Conservation (phyloP, 2,888 invertebrate species). For the Nomada hirtipes region DNA sequence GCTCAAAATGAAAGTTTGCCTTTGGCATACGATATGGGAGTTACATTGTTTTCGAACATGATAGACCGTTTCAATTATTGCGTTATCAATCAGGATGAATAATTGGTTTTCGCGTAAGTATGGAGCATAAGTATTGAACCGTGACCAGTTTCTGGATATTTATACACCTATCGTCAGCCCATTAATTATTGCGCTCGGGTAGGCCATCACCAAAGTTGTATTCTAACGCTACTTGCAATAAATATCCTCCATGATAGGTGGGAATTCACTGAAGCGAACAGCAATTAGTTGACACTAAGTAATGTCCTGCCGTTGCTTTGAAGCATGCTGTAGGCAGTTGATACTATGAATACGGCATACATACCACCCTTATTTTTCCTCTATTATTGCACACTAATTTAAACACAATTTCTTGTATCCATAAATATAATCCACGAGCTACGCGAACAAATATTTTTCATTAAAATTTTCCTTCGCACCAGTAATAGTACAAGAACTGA, state of each 20-base stretch:
- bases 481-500: too few species aligned
- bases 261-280: constrained; percentile 49
- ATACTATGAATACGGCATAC: background rate
- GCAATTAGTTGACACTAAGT: constrained; percentile 53
- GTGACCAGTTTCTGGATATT: constrained; percentile 57
- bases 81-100: constrained; percentile 44
- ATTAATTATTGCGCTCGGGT: constrained; percentile 47
- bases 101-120: constrained; percentile 36
- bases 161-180: constrained; percentile 52
- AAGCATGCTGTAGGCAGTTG: background rate
- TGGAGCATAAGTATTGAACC: constrained; percentile 45
- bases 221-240: constrained; percentile 42
- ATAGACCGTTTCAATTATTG: background rate
- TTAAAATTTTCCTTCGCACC: too few species aligned
- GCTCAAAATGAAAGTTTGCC: too few species aligned
- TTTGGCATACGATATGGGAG: too few species aligned
- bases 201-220: constrained; percentile 44
- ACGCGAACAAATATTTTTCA: too few species aligned
- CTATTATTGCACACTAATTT: too few species aligned
- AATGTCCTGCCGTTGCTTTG: constrained; percentile 33
- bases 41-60: background rate
- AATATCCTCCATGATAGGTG: constrained; percentile 43
- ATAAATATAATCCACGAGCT: too few species aligned
- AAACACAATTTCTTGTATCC: too few species aligned
- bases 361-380: too few species aligned